These are phyloP conservation scores for Noturus placidus DNA, from an alignment of 2,113 vertebrate genomes.

Conservation along the genomic window DNA sequence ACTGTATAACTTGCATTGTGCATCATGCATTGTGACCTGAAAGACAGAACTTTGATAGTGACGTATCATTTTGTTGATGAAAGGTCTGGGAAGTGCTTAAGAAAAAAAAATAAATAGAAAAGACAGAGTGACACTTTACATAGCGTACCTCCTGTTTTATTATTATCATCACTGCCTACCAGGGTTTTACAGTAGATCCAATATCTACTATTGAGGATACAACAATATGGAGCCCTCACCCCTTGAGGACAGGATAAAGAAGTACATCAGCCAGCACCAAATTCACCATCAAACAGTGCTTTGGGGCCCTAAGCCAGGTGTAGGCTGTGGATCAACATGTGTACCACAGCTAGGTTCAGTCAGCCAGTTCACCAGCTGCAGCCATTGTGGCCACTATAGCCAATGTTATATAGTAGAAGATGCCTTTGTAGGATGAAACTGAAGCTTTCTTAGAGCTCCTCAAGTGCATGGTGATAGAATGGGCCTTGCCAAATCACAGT, in stretches of 20 bases:
- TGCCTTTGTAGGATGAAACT: not conserved
- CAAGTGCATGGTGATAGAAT: not conserved
- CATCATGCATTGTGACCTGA: not conserved
- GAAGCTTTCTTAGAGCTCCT: not conserved
- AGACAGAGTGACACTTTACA: not conserved
- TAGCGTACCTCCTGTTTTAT: not conserved
- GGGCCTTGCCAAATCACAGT: not conserved
- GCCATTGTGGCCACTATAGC: too few relatives aligned
- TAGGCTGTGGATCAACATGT: not conserved
- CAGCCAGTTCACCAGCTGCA: not conserved
- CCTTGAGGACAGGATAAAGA: not conserved
- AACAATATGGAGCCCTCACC: not conserved
- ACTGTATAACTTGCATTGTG: not conserved
- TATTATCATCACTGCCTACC: not conserved
- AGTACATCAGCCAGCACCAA: not conserved
- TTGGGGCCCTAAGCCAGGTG: too few relatives aligned
- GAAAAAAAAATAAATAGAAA: not conserved
- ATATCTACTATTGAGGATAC: not conserved
- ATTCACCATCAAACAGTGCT: not conserved
- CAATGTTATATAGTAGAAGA: not conserved
- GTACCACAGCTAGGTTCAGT: not conserved
- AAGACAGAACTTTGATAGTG: not conserved
- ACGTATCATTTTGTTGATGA: not conserved
- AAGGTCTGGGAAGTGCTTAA: not conserved
- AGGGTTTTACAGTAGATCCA: not conserved